Conservation (phyloP, 1,140 invertebrate species). For the Meloidogyne exigua region DNA sequence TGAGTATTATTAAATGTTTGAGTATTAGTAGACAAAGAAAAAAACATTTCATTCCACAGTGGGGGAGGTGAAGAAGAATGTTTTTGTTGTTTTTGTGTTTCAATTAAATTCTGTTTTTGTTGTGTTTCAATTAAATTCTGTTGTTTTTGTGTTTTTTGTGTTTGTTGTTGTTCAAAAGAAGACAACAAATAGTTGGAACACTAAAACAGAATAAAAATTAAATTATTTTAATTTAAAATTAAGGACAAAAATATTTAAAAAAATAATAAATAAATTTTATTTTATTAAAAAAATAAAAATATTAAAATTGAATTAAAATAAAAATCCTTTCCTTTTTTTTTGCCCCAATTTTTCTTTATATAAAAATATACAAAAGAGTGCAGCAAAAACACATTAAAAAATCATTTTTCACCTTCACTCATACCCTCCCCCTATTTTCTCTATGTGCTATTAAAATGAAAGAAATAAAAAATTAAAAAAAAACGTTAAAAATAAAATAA, state of each 20-base stretch:
- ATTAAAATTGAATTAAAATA: too few species aligned
- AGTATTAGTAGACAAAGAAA: not conserved
- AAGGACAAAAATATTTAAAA: not conserved
- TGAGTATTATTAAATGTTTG: not conserved
- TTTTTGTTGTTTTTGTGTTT: not conserved
- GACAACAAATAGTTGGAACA: conserved; percentile 22
- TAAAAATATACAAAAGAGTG: not conserved
- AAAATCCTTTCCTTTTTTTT: too few species aligned
- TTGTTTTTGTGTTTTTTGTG: not conserved
- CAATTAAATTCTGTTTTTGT: not conserved
- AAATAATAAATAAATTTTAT: too few species aligned
- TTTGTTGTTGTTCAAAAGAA: conserved; percentile 10
- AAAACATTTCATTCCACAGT: conserved; percentile 1
- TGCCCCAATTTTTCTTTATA: not conserved
- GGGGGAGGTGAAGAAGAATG: not conserved
- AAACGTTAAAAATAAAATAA: too few species aligned
- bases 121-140: not conserved
- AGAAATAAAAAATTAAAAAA: too few species aligned
- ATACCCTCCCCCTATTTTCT: not conserved
- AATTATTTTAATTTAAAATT: too few species aligned
- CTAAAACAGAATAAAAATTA: not conserved
- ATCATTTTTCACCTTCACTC: too few species aligned
- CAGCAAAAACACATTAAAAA: too few species aligned
- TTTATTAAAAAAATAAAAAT: too few species aligned
- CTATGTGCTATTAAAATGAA: too few species aligned